Base-by-base conservation (phyloP, 2,797 vertebrate genomes). In the Echiichthys vipera region DNA sequence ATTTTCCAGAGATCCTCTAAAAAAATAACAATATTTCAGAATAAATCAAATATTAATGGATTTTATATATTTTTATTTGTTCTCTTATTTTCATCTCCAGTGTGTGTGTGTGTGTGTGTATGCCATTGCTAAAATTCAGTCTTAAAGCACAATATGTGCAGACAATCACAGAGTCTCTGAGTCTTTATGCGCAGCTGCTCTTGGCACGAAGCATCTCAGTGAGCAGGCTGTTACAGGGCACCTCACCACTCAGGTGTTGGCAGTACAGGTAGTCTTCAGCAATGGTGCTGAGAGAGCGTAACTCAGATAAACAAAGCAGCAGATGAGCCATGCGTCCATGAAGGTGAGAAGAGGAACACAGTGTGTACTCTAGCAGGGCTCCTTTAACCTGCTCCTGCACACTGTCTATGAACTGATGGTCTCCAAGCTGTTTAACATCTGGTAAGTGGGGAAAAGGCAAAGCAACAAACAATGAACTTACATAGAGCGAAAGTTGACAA, bases 141-240 rank as follows among this genome's bases (percentile, higher is more conserved):
- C 13, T 42, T 34, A 27, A 53, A 36, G 20, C 10, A 43, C 20
- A 34, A n/a, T 7, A 22, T 22, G 5, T 63, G 3, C 27, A 27
- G 27, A 9, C 1, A 2, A 18, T n/a, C 3, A 39, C 7, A 20
- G 6, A 63, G 4, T 2, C 4, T 2, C 14, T 10, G 4, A 14
- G 25, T 25, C 3, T 55, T 88, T 55, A 83, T 7, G 74, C 7
- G 29, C 92, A 96, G 86, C 93, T 93, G 90, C 91, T 88, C 88
- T 96, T 98, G 87, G 96, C 96, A 0, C 97, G 96, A 34, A 99
- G 95, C 97, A 99, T 98, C 92, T 99, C 97, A 0, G 95, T 95
- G 80, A 99, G 96, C 79, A 99, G 94, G 93, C 95, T 99, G 95
- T 97, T 97, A 81, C 95, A 95, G 24, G 96, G 96, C 78, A 97